A percentile compares a stretch with the other conserved stretches of the same genome.
These are phyloP conservation scores for Hirundo rustica DNA, from an alignment of 2,797 vertebrate genomes.

Conservation along the genomic window DNA sequence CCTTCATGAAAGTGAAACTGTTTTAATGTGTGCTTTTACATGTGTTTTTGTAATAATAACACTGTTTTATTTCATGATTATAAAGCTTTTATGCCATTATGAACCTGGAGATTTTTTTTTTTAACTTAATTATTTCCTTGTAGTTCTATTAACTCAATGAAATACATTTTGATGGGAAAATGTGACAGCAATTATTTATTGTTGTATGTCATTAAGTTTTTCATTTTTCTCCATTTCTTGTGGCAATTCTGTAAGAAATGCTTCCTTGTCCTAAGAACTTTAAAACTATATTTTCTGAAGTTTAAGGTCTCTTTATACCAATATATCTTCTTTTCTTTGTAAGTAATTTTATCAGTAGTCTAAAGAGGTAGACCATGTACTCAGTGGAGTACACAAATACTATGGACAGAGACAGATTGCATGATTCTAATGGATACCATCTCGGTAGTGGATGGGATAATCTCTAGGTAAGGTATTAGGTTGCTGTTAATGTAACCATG, in stretches of 20 bases:
- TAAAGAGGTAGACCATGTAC: not conserved
- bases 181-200: not conserved
- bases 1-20: not conserved
- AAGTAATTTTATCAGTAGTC: not conserved
- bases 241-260: not conserved
- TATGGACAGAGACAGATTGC: not conserved
- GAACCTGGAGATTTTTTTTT: not conserved
- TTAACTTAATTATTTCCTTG: not conserved
- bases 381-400: not conserved
- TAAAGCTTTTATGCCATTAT: not conserved
- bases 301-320: not conserved
- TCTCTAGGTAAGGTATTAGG: conserved; percentile 21
- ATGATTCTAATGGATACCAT: not conserved
- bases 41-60: not conserved
- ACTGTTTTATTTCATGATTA: not conserved
- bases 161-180: not conserved
- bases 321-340: not conserved
- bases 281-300: not conserved
- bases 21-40: not conserved
- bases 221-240: not conserved
- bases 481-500: conserved; percentile 35
- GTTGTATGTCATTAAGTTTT: not conserved
- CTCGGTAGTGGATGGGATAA: not conserved
- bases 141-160: not conserved
- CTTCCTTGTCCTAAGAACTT: not conserved